phyloP scores from a whole-genome alignment of 2,888 invertebrate genomes.

The Eupithecia pulchellata region DNA sequence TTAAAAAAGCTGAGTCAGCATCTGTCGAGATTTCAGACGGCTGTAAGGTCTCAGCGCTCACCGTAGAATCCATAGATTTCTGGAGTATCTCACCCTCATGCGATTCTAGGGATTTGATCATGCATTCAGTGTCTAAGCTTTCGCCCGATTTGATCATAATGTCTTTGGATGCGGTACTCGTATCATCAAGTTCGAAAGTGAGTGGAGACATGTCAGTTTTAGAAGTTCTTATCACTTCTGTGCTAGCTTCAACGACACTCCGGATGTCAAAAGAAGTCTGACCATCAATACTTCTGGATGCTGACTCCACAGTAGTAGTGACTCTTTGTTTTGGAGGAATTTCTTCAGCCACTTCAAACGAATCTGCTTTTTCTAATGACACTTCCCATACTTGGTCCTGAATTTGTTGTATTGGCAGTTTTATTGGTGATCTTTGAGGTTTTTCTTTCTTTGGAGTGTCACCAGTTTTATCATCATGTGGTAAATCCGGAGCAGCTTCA shows the following conservation, averaged over 20 bases:
- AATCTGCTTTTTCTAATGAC: slow-evolving; percentile 73
- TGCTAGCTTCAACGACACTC: slow-evolving; percentile 59
- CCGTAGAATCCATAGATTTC: slow-evolving; percentile 83
- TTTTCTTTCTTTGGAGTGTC: slow-evolving; percentile 75
- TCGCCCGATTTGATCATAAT: slow-evolving; percentile 83
- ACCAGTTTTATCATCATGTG: slow-evolving; percentile 73
- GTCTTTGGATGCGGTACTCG: slow-evolving; percentile 76
- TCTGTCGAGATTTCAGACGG: slow-evolving; percentile 82
- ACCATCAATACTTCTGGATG: slow-evolving; percentile 62
- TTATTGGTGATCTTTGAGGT: slow-evolving; percentile 71
- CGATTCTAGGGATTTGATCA: slow-evolving; percentile 82
- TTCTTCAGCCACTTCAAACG: slow-evolving; percentile 70
- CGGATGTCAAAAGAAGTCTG: slow-evolving; percentile 64
- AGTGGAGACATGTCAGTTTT: slow-evolving; percentile 77
- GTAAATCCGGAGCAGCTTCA: slow-evolving; percentile 81
- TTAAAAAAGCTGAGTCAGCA: slow-evolving; percentile 81
- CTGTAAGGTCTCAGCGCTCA: slow-evolving; percentile 81
- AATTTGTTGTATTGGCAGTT: slow-evolving; percentile 75
- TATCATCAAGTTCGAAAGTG: slow-evolving; percentile 74
- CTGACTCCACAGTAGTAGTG: slow-evolving; percentile 52
- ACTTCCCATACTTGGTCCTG: slow-evolving; percentile 81
- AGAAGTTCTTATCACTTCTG: slow-evolving; percentile 61
- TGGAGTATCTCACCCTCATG: slow-evolving; percentile 82
- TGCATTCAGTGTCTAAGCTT: slow-evolving; percentile 81
- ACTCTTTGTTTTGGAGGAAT: slow-evolving; percentile 60